Base-by-base conservation (phyloP, 2,888 invertebrate genomes). In the Tetragonisca angustula region DNA sequence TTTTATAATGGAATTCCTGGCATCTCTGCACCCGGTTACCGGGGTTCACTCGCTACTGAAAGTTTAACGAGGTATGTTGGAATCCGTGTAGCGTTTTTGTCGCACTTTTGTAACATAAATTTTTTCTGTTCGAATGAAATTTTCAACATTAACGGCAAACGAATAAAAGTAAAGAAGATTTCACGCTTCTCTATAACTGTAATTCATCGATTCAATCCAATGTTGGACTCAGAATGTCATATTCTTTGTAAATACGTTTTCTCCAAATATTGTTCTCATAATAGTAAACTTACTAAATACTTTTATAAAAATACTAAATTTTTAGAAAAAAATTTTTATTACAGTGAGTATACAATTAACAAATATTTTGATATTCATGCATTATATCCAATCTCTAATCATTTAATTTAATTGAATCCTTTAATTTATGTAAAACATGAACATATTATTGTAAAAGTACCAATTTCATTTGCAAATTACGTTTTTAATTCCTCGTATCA, bases 1-100 rank as follows among this genome's bases (percentile, higher is more conserved):
- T 67, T 64, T 69, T 76, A 80, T 80, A 76, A 80, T 76, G 76
- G 76, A 80, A 80, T 76, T 73, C 59, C 65, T 59, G 72, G 78
- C 73, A 59, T 77, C 71, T 52, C 71, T 62, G 67, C 64, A 59
- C 15, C 78, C 65, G 59, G 72, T 78, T 78, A 54, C 50, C 78
- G 17, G 43, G 27, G 64, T 78, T 65, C 78, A 67, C 67, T 73
- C 73, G 73, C 78, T 59, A 15, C 50, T 79, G 73, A 73, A 73
- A 79, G 67, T 79, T 79, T 67, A 79, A 79, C 78, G 78, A 73
- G 78, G 65, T 73, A 73, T 73, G 78, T 50, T 17, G 73, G 78
- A 73, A 73, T 79, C 73, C 54, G 36, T 73, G 78, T 73, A 67
- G 43, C 59, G 71, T 77, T 71, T 77, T 77, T 64, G 64, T 77